Percentiles rank a stretch among this genome's conserved stretches.
Conservation (phyloP, 2,888 invertebrate species). For the Notodonta ziczac region DNA sequence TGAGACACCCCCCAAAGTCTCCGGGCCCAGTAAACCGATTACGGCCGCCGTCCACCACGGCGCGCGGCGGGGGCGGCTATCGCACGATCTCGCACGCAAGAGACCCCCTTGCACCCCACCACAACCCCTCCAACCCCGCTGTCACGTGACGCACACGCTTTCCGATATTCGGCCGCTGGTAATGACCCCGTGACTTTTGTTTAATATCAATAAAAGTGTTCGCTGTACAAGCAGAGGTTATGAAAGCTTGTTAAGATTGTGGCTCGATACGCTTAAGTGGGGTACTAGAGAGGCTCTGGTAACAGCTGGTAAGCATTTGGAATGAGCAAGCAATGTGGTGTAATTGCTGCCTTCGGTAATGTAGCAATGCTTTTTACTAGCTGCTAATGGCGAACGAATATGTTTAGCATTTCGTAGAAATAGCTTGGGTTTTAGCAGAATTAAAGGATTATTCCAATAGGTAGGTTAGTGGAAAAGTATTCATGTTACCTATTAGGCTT, state of each 20-base stretch:
- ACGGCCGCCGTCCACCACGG: constrained; percentile 56
- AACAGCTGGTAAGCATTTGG: constrained; percentile 2
- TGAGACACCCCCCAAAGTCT: constrained; percentile 46
- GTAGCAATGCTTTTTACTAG: neutral
- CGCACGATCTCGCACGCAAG: constrained; percentile 74
- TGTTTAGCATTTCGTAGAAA: neutral
- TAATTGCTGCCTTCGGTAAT: constrained; percentile 2
- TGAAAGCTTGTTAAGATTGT: constrained; percentile 10
- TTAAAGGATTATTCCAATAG: too few species aligned
- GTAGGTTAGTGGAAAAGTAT: too few species aligned
- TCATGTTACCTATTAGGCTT: too few species aligned
- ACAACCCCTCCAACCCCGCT: constrained; percentile 10
- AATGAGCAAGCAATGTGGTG: constrained; percentile 2
- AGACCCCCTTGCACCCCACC: constrained; percentile 30
- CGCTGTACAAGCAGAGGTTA: constrained; percentile 13
- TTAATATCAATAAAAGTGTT: constrained; percentile 60
- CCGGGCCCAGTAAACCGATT: constrained; percentile 78
- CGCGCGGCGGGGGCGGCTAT: constrained; percentile 58
- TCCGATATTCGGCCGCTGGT: constrained; percentile 62
- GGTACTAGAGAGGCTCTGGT: neutral
- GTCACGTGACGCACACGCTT: constrained; percentile 57
- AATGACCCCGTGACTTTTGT: constrained; percentile 68
- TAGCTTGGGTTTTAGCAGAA: too few species aligned
- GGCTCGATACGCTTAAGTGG: constrained; percentile 6
- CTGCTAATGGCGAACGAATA: neutral